These are phyloP conservation scores for Gastracanthus pulcherrimus DNA, from an alignment of 2,888 invertebrate genomes.

Conservation along the genomic window DNA sequence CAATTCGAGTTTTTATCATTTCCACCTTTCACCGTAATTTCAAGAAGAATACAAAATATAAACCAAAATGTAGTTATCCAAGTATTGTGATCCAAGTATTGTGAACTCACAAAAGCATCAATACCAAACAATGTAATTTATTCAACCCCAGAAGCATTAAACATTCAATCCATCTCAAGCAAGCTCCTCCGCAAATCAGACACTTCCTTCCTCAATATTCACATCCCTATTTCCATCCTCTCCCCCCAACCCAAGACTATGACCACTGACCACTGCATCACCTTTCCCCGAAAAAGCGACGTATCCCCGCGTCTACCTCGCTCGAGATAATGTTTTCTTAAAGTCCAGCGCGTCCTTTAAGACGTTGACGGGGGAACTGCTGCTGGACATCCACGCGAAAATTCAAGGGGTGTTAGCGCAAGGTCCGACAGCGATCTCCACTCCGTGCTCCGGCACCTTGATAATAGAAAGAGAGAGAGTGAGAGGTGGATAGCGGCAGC, in stretches of 20 bases:
- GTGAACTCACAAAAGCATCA: too few relatives aligned
- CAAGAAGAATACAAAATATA: too few relatives aligned
- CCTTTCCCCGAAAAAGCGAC: too few relatives aligned
- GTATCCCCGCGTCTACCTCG: not conserved
- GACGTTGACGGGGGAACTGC: slow-evolving; percentile 13
- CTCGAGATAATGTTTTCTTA: slow-evolving; percentile 43
- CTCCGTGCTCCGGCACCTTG: slow-evolving; percentile 67
- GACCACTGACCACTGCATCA: not conserved
- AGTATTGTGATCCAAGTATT: too few relatives aligned
- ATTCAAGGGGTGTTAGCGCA: slow-evolving; percentile 11
- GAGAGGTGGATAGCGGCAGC: not conserved
- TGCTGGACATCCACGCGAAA: not conserved
- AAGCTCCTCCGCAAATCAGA: not conserved
- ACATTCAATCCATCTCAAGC: slow-evolving; percentile 18
- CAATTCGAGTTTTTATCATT: too few relatives aligned
- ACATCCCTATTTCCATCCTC: not conserved
- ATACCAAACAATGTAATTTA: too few relatives aligned
- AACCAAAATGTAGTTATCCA: too few relatives aligned
- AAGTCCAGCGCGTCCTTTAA: slow-evolving; percentile 17
- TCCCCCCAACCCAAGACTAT: not conserved
- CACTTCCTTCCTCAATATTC: slow-evolving; percentile 7
- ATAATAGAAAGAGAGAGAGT: slow-evolving; percentile 65
- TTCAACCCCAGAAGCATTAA: too few relatives aligned
- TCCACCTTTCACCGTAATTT: too few relatives aligned
- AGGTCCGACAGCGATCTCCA: slow-evolving; percentile 72